phyloP scores from a whole-genome alignment of 1,140 invertebrate genomes.

The Drosophila kanapiae region DNA sequence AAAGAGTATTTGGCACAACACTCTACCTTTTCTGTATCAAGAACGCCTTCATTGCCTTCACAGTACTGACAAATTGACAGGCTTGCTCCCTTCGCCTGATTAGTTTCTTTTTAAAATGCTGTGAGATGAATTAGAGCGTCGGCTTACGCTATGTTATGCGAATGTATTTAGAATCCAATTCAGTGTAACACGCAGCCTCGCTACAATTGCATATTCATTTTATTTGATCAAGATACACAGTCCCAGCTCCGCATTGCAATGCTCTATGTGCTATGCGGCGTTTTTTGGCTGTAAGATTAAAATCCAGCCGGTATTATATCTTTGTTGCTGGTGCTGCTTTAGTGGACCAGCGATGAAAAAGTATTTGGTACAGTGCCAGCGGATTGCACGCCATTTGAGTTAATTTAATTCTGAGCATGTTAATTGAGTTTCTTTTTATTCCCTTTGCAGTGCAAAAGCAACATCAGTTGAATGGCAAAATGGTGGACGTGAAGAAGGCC shows the following conservation, averaged over 20 bases:
- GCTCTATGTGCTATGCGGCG: conserved; percentile 75
- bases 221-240: conserved; percentile 22
- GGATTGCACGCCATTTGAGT: not conserved
- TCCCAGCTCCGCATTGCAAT: conserved; percentile 83
- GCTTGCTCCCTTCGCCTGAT: conserved; percentile 36
- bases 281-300: conserved; percentile 79
- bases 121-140: conserved; percentile 10
- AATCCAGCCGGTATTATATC: conserved; percentile 74
- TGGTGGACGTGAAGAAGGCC: conserved; percentile 93
- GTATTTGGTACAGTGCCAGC: conserved; percentile 61
- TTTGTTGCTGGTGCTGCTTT: conserved; percentile 51
- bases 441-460: conserved; percentile 88
- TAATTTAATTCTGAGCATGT: not conserved
- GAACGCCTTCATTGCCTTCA: conserved; percentile 1
- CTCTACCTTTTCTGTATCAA: not conserved
- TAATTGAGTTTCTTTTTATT: conserved; percentile 33
- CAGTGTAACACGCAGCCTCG: conserved; percentile 80
- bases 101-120: conserved; percentile 4
- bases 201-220: conserved; percentile 45
- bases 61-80: conserved; percentile 71
- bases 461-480: conserved; percentile 91
- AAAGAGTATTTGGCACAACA: conserved; percentile 74
- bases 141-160: conserved; percentile 73
- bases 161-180: conserved; percentile 59
- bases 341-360: conserved; percentile 71